Conservation (phyloP, 2,797 vertebrate species). For the Amniataba percoides region DNA sequence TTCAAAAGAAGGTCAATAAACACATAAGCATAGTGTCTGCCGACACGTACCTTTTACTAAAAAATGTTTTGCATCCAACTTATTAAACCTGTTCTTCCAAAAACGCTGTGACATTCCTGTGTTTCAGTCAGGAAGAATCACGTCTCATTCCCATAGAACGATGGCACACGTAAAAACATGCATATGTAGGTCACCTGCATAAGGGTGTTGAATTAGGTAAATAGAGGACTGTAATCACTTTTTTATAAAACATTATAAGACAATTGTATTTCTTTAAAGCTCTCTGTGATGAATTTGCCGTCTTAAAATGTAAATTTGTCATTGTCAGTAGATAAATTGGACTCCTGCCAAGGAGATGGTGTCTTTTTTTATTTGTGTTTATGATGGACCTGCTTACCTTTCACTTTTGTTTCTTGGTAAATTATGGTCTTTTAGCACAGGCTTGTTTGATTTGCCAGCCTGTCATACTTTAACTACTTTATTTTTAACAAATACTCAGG, state of each 20-base stretch:
- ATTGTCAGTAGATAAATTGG: neutral
- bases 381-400: neutral
- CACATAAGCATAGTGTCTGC: neutral
- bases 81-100: slow-evolving; percentile 31
- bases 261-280: no score
- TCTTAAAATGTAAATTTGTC: neutral
- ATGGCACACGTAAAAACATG: neutral
- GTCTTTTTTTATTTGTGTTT: slow-evolving; percentile 1
- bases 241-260: no score
- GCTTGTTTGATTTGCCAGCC: neutral
- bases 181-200: neutral
- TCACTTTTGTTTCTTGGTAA: neutral
- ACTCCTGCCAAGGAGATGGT: neutral
- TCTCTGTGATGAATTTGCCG: neutral
- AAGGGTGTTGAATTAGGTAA: neutral
- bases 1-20: neutral
- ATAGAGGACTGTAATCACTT: no score
- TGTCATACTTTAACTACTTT: neutral
- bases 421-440: neutral
- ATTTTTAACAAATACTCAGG: neutral
- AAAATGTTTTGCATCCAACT: neutral
- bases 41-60: neutral
- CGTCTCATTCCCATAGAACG: neutral
- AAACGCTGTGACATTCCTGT: neutral
- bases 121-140: neutral